Evolutionary conservation across 2,888 invertebrate genomes (phyloP), one percentile per base, ranked within the genome.

Genomic region (Tanytarsus gracilentus): DNA sequence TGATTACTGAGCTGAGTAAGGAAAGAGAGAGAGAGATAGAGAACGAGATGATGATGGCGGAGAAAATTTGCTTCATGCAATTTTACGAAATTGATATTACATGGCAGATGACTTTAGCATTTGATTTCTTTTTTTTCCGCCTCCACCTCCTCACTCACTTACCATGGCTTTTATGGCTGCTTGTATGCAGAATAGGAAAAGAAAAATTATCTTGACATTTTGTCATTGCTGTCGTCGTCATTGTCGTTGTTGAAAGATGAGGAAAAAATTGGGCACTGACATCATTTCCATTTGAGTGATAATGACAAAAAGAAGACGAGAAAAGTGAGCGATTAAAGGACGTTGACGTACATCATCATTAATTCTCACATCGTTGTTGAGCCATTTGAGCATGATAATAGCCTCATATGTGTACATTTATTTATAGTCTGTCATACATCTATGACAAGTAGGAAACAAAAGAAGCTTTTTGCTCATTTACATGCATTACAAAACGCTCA

Each of bases 31-130:
- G 44, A 23, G 11, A 33, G 6, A 33, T 11, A 33, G 18, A 21
- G 44, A 23, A 44, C n/a, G 44, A 11, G 44, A 18, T 44, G 8
- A 18, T 44, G 44, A 44, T 44, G 21, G 40, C 23, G 9, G 23
- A 44, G 44, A 44, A 44, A 44, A 44, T 44, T 44, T 44, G 44
- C 21, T 44, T 44, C 44, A 23, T 44, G 44, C 44, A 44, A 44
- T 44, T 44, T 44, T 21, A 44, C 23, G 44, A 44, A 44, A 44
- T 44, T 44, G 44, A 44, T 44, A 44, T 44, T 44, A 44, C 21
- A 44, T 9, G 36, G 36, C 14, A 36, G 36, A 14, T 36, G 36
- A 36, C 36, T 36, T 23, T 11, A 44, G 44, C 18, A 44, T 44
- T 44, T 44, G 44, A 44, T 44, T 44, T 44, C 21, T 21, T 44